Evolutionary conservation across 2,888 invertebrate genomes (phyloP), one percentile per base, ranked within the genome.

Genomic region (Melanchra persicariae): DNA sequence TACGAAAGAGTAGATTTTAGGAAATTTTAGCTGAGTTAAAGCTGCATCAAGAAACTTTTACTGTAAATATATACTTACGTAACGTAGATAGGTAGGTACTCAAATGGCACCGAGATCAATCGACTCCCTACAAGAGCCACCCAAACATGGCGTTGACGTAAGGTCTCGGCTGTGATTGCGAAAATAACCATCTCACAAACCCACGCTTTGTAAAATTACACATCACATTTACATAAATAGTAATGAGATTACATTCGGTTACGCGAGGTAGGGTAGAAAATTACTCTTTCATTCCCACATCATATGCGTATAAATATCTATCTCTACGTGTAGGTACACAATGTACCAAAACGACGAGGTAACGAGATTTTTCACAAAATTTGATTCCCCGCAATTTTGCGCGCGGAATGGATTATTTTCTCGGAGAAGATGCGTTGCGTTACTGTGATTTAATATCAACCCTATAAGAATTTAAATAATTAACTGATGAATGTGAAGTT

Each of bases 301-400:
- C 85, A 86, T 86, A 89, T 78, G 87, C 79, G 81, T 83, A 88
- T 84, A 88, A 87, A 88, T 88, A 83, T 87, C 82, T 87, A 88
- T 74, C 77, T 78, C 71, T 70, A 79, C 81, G 69, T 79, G 68
- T 85, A n/a, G n/a, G 86, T 88, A 88, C 80, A 87, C 91, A 88
- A 89, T 87, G 88, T 88, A 87, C 84, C 85, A 88, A 90, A 91
- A 88, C 90, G 88, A 87, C 86, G 84, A 85, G 79, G 87, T 93
- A 93, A 93, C 91, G 90, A 92, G 90, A 91, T 93, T 93, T 93
- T 92, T 91, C 87, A 80, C 89, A 91, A 92, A 93, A 93, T 93
- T 93, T 93, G 91, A 94, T 94, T 93, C 87, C 74, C 89, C 86
- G 88, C 92, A 93, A 93, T 93, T 92, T 93, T 87, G 85, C 88